phyloP scores from a whole-genome alignment of 1,140 invertebrate species.

The Zaprionus gabonicus region DNA sequence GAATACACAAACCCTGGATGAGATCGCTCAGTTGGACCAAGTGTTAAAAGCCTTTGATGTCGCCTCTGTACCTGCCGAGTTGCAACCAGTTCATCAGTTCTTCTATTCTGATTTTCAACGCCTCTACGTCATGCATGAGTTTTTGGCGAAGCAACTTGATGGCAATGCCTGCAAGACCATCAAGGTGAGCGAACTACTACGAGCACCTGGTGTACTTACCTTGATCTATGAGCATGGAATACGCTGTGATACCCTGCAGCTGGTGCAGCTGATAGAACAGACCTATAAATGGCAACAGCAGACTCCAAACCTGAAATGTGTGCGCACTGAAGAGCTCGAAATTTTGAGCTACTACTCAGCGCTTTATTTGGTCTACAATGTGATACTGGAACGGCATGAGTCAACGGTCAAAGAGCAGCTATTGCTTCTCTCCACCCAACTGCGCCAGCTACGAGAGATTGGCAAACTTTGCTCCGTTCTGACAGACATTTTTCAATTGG shows the following conservation, averaged over 20 bases:
- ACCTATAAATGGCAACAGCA: constrained; percentile 69
- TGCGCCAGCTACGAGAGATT: constrained; percentile 67
- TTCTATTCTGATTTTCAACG: constrained; percentile 78
- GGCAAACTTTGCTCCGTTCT: constrained; percentile 66
- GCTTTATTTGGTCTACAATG: constrained; percentile 58
- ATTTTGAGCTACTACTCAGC: constrained; percentile 63
- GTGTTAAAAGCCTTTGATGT: constrained; percentile 51
- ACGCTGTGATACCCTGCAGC: constrained; percentile 50
- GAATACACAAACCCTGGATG: constrained; percentile 57
- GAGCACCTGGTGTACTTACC: constrained; percentile 51
- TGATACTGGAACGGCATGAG: constrained; percentile 63
- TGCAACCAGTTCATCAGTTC: constrained; percentile 66
- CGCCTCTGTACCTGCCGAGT: constrained; percentile 39
- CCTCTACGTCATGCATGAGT: constrained; percentile 55
- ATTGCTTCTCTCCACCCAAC: constrained; percentile 55
- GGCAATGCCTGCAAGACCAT: constrained; percentile 44
- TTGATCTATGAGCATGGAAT: constrained; percentile 69
- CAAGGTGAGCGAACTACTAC: constrained; percentile 62
- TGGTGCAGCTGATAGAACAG: constrained; percentile 53
- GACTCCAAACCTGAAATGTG: constrained; percentile 48
- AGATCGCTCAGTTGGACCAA: constrained; percentile 58
- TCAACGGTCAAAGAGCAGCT: constrained; percentile 44
- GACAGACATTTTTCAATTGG: constrained; percentile 72
- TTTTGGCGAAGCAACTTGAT: constrained; percentile 51
- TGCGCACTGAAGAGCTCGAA: constrained; percentile 59